phyloP scores from a whole-genome alignment of 2,113 vertebrate genomes.

The Todiramphus saurophagus region DNA sequence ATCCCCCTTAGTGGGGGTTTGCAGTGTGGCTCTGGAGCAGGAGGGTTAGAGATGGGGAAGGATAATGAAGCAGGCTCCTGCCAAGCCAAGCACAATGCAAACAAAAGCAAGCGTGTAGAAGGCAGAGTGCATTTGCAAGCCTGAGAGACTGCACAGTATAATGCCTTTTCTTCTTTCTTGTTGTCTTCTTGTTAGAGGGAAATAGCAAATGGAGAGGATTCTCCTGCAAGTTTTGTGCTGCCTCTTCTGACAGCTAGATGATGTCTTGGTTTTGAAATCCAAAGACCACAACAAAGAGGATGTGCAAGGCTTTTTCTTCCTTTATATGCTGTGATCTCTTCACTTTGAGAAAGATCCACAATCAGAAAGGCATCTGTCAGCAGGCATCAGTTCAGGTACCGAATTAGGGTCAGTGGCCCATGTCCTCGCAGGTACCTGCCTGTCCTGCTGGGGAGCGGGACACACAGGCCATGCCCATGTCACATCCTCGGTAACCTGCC shows the following conservation, averaged over 20 bases:
- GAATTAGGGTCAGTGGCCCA: background rate
- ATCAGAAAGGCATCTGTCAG: background rate
- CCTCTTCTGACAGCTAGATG: background rate
- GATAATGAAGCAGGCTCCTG: background rate
- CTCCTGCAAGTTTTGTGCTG: background rate
- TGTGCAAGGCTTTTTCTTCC: background rate
- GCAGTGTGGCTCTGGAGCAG: background rate
- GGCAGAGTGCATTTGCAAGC: background rate
- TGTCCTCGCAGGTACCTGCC: background rate
- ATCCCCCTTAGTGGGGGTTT: fast-evolving
- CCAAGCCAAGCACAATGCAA: background rate
- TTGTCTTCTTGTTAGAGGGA: background rate
- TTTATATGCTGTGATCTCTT: background rate
- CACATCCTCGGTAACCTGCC: background rate
- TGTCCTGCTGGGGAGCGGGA: background rate
- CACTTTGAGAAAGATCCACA: background rate
- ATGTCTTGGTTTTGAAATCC: slow-evolving; percentile 7
- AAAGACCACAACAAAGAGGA: background rate
- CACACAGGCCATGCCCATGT: fast-evolving
- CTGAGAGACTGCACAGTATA: background rate
- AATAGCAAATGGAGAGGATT: background rate
- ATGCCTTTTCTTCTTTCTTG: background rate
- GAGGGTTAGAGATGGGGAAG: background rate
- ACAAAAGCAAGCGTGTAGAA: background rate
- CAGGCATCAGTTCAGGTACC: background rate